These are phyloP conservation scores for Ophioderma brevispina DNA, from an alignment of 35 echinoderm and acorn worm genomes.

Conservation along the genomic window DNA sequence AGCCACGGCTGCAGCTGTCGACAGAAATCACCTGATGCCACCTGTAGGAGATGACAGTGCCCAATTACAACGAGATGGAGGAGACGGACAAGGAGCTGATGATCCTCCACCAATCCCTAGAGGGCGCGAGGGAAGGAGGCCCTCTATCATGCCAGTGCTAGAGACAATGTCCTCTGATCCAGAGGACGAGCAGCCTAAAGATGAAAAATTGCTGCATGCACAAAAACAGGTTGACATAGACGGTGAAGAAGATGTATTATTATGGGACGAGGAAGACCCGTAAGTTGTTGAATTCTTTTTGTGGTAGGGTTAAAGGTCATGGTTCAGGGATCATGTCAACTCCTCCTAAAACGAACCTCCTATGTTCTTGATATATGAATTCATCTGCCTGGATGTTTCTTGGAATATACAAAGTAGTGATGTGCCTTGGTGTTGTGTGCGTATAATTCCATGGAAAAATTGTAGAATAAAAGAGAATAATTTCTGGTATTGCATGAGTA, in stretches of 20 bases:
- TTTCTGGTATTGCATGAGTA: too few species aligned
- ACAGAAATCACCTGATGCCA: constrained; percentile 84
- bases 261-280: constrained; percentile 97
- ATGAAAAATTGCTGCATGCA: constrained; percentile 82
- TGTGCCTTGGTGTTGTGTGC: too few species aligned
- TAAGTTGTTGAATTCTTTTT: constrained; percentile 58
- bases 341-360: too few species aligned
- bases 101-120: constrained; percentile 30
- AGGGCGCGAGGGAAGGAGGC: constrained; percentile 51
- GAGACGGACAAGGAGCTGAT: neutral
- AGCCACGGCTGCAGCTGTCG: constrained; percentile 35
- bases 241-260: constrained; percentile 63
- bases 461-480: too few species aligned
- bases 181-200: constrained; percentile 79
- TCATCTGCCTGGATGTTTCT: too few species aligned
- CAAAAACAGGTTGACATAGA: constrained; percentile 91
- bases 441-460: too few species aligned
- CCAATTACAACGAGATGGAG: neutral
- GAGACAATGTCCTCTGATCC: constrained; percentile 96
- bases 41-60: constrained; percentile 55
- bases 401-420: too few species aligned
- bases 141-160: constrained; percentile 95
- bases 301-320: neutral
- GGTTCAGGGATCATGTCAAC: too few species aligned
- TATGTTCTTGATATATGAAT: too few species aligned